Base-by-base conservation (phyloP, 2,113 vertebrate species). In the Pyxicephalus adspersus region DNA sequence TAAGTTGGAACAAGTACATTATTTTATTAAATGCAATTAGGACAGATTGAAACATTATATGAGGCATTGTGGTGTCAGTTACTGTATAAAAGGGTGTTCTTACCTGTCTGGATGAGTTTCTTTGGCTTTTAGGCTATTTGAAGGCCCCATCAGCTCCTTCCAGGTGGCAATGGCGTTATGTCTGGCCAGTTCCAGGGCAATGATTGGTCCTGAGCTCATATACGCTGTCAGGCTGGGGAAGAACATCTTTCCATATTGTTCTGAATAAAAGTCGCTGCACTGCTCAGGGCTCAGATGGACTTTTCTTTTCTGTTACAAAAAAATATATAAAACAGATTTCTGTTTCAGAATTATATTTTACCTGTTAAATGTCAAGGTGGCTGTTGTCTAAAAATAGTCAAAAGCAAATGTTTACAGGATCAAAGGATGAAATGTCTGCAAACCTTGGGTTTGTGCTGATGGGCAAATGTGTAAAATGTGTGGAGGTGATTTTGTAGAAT, bases 251-350 rank as follows among this genome's bases (percentile, higher is more conserved):
- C 96, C 97, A 83, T 96, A 96, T 0, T 96, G 94, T 26, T 97
- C 92, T 55, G 93, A 92, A 22, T 99, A 99, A 83, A 99, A 97
- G 85, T 98, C 96, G 86, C 95, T 95, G 84, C 97, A 98, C 74
- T 98, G 95, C 85, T 98, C 97, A 65, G 95, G 96, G 86, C 95
- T 98, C 11, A 99, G 87, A 25, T 92, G 95, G 26, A 98, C 88
- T 78, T 88, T 96, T 83, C 94, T 90, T 89, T 93, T 98, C 98
- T 99, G 77, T 8, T 80, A 87, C 78, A 81, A 8, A 51, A 64
- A 85, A 77, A 87, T 64, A 31, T 20, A 17, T 26, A 31, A 22
- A n/a, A n/a, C n/a, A n/a, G n/a, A 34, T 34, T 34, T 34, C 6
- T 34, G 6, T 3, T 34, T 3, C 31, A 34, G 31, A 4, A 34